Evolutionary conservation across 2,113 vertebrate genomes (phyloP), one percentile per base, ranked within the genome.

Genomic region (Rhegmatorhina hoffmannsi): DNA sequence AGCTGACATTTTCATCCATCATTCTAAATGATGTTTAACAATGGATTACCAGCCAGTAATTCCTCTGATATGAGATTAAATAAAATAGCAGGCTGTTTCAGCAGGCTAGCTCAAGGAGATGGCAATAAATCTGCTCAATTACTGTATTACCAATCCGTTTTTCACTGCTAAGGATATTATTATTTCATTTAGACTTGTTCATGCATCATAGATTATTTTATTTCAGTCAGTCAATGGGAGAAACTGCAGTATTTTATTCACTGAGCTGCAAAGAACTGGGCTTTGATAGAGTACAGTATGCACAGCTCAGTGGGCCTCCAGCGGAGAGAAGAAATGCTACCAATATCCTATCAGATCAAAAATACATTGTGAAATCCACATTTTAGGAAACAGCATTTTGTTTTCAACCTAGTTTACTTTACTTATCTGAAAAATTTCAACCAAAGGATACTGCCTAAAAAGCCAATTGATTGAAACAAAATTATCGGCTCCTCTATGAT

Each of bases 121-220:
- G 98, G 97, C 98, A 98, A 99, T 99, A 99, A 99, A 99, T 99
- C 98, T 99, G 98, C 95, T 99, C 99, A 99, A 98, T 99, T 99
- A 99, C 97, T 97, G 94, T 98, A 99, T 98, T 98, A 98, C 98
- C 98, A 99, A 99, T 98, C 98, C 94, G 89, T 97, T 99, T 99
- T 99, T 99, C 99, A 99, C 98, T 97, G 97, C 98, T 99, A 98
- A 99, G 98, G 98, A 98, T 98, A 99, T 99, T 99, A 99, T 99
- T 99, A 99, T 99, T 99, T 99, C 98, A 98, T 99, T 99, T 99
- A 98, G 98, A 98, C 98, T 98, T 99, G 98, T 99, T 99, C 98
- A 98, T 98, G 98, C 98, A 99, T 99, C 98, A 98, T 98, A 99
- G 98, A 98, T 98, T 98, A 99, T 99, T 99, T 99, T 98, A 99